Evolutionary conservation across 2,797 vertebrate species (phyloP).

Genomic region (Phalanger gymnotis): DNA sequence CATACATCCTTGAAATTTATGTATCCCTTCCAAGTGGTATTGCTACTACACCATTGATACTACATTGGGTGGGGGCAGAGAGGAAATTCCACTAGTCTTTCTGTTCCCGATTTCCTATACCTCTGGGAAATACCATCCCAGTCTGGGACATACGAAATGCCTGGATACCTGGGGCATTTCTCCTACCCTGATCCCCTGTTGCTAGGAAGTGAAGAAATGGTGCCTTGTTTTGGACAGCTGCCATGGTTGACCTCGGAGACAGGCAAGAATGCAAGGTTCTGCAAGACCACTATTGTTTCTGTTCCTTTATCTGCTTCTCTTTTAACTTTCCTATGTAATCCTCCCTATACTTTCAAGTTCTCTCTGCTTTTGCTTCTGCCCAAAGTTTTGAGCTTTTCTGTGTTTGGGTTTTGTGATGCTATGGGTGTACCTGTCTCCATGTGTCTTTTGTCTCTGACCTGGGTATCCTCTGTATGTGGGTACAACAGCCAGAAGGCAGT

Average conservation of each 20-base stretch:
- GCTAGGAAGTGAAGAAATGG: not conserved
- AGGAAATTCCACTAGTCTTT: not conserved
- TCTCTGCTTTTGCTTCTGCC: not conserved
- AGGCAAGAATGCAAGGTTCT: not conserved
- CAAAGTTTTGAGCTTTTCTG: not conserved
- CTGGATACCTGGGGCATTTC: not conserved
- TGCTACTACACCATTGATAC: not conserved
- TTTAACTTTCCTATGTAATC: not conserved
- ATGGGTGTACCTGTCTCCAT: not conserved
- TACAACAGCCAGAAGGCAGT: not conserved
- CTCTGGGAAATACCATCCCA: slow-evolving; percentile 26
- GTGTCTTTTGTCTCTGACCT: not conserved
- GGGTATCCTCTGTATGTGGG: not conserved
- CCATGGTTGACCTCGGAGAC: not conserved
- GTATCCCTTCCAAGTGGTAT: not conserved
- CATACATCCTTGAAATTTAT: not conserved
- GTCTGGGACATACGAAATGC: not conserved
- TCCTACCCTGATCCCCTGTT: not conserved
- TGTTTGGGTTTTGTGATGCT: not conserved
- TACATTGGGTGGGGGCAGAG: not conserved
- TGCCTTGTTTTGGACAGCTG: not conserved
- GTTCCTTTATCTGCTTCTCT: not conserved
- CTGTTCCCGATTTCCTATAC: not conserved
- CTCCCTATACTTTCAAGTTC: not conserved
- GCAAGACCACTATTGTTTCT: not conserved